Base-by-base conservation (phyloP, 2,113 vertebrate genomes). In the Paraplagusia blochii region DNA sequence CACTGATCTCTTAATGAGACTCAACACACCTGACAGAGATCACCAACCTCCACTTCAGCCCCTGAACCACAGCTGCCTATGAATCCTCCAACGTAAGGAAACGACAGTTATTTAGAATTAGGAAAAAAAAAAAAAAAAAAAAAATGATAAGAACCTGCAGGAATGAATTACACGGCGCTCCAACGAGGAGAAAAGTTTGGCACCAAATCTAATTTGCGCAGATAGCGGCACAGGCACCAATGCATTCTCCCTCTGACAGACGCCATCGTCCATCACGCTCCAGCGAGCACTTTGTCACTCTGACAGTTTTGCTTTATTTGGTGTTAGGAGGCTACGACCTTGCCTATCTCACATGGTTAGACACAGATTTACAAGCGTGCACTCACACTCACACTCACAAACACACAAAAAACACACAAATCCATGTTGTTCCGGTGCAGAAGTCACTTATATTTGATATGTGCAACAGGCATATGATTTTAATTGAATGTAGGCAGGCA, bases 1-100 rank as follows among this genome's bases (percentile, higher is more conserved):
- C 14, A 7, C 63, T 73, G 71, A 83, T 83, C 82, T 76, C 69
- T 68, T 86, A 87, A 84, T 82, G 81, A 87, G 85, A 79, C 79
- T 83, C 74, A 72, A 69, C 74, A 62, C 79, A 64, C 68, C 69
- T 62, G 58, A 56, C 58, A 42, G 70, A 78, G 83, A 84, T 62
- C 79, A 76, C 13, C 54, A 63, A 64, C 48, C 35, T 51, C 53
- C 34, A 12, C 62, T 39, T 74, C 69, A 83, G 79, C 79, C 19
- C 71, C 53, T 67, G 49, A 66, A 71, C 79, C 74, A 54, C 49
- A 70, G 62, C 54, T 19, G n/a, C 58, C 34, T 53, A 54, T 16
- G 64, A 77, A 80, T 82, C 68, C 58, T 11, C 47, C 64, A 58
- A 74, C 11, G 11, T 14, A 46, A 42, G 57, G 49, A 17, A 53